Base-by-base conservation (phyloP, 2,797 vertebrate species). In the Orestias chungarensis region DNA sequence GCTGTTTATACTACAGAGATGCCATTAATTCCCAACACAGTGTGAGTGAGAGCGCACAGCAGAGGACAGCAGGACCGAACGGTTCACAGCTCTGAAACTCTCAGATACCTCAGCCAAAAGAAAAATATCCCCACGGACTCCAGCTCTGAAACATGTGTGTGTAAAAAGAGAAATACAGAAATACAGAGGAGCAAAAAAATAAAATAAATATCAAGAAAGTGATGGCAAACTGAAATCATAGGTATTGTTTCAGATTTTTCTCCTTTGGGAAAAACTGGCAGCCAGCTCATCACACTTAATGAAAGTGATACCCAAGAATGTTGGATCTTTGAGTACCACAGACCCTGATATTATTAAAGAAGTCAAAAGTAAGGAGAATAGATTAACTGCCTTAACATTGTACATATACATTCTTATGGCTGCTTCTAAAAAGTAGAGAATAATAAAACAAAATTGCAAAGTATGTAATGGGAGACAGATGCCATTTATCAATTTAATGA, bases 21-120 rank as follows among this genome's bases (percentile, higher is more conserved):
- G 86, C 84, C 86, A 90, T 89, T 91, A 92, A 92, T 92, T 92
- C 91, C 86, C 86, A 78, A 64, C 85, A 79, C 90, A 82, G 87
- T 78, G 74, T 84, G 87, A 88, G 82, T 47, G 64, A 81, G 83
- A 83, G 85, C 73, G 33, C 88, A 78, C 81, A 84, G 84, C 83
- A 86, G 81, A 88, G 85, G 84, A 87, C 82, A 86, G 78, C 70
- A 55, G 64, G 84, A 74, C 90, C 85, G 89, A 93, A 80, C 84
- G 87, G 84, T 90, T 90, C 84, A 83, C 87, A 88, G 80, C 82
- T 84, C 80, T 66, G 73, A 86, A 87, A 90, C 88, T 83, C 81
- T 91, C 84, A 87, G 87, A 92, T 93, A 91, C 83, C 79, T 85
- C 75, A 89, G 88, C 89, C 87, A 88, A 91, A 89, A 88, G 88